Percentiles rank a stretch among this genome's conserved stretches.
Conservation (phyloP, 2,113 vertebrate genomes). For the Mormoops blainvillei region DNA sequence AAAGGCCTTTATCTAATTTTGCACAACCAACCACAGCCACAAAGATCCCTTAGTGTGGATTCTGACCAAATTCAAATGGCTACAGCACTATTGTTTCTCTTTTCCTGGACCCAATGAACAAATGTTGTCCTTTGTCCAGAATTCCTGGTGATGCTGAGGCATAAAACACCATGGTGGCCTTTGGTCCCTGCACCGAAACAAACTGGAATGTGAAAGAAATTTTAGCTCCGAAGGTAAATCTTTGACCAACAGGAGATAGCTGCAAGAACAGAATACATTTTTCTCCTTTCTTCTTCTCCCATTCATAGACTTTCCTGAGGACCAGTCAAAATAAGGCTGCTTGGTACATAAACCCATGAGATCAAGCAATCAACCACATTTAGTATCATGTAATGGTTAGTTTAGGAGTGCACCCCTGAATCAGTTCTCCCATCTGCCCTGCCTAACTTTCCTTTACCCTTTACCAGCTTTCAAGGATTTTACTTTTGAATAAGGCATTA, state of each 20-base stretch:
- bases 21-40: neutral
- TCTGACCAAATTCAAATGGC: neutral
- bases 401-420: neutral
- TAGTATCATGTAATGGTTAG: neutral
- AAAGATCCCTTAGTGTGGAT: neutral
- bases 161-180: neutral
- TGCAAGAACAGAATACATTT: neutral
- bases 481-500: neutral
- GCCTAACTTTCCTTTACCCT: neutral
- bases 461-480: neutral
- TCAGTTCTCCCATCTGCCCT: neutral
- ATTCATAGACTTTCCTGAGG: neutral
- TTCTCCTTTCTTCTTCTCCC: neutral
- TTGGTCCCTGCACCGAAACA: neutral
- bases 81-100: neutral
- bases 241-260: neutral
- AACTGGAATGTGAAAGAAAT: neutral
- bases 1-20: neutral
- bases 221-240: neutral
- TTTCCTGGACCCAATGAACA: neutral
- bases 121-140: neutral
- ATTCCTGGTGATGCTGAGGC: neutral
- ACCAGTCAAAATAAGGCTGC: neutral
- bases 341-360: neutral
- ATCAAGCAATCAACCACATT: neutral